phyloP scores from a whole-genome alignment of 2,113 vertebrate genomes.

The Psilopogon haemacephalus region DNA sequence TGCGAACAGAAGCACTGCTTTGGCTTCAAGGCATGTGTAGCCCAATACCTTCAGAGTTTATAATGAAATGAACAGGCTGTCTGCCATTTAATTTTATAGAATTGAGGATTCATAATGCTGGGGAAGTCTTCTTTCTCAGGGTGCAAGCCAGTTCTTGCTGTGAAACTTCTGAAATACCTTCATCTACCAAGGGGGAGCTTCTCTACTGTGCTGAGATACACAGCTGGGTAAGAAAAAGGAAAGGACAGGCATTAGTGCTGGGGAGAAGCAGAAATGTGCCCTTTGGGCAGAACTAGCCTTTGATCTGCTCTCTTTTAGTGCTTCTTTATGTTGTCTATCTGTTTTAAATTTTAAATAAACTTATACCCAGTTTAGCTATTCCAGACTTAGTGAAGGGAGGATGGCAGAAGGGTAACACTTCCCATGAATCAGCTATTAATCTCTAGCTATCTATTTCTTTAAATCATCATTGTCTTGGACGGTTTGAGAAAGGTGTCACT shows the following conservation, averaged over 20 bases:
- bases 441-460: neutral
- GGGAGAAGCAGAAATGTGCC: neutral
- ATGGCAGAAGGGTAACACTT: neutral
- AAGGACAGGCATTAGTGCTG: neutral
- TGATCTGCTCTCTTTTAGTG: neutral
- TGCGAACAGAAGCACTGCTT: neutral
- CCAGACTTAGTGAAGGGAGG: accelerated
- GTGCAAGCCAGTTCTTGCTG: neutral
- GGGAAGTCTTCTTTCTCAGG: neutral
- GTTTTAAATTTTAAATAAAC: neutral
- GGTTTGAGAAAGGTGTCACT: neutral
- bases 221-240: neutral
- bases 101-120: neutral
- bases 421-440: neutral
- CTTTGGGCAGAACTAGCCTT: neutral
- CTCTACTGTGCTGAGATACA: neutral
- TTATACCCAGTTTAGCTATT: neutral
- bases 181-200: neutral
- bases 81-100: neutral
- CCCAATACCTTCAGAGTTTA: neutral
- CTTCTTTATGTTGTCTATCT: neutral
- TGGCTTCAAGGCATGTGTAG: neutral
- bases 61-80: neutral
- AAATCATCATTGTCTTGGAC: neutral
- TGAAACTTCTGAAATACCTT: neutral